Evolutionary conservation across 2,888 invertebrate species (phyloP).

Genomic region (Thysanoteuthis rhombus): DNA sequence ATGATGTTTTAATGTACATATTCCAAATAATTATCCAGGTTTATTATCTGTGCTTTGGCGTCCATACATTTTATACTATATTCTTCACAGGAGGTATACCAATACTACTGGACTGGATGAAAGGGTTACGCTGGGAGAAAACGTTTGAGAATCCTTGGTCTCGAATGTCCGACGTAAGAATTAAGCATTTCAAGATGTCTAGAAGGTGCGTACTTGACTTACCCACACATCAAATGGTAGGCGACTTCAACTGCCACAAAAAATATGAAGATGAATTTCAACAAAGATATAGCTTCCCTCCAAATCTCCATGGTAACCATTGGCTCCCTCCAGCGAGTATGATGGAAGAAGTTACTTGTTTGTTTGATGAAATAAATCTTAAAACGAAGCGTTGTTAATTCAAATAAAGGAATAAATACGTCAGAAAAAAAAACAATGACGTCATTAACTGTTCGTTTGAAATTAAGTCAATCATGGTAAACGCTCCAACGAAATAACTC

Average conservation of each 20-base stretch:
- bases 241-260: not conserved
- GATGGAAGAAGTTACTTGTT: not conserved
- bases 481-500: no score
- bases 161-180: no score
- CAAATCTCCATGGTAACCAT: not conserved
- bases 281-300: not conserved
- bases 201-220: not conserved
- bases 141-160: no score
- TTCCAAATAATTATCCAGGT: no score
- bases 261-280: not conserved
- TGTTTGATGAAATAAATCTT: not conserved
- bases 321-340: not conserved
- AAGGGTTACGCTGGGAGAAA: no score
- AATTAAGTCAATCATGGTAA: no score
- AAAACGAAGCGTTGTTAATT: not conserved
- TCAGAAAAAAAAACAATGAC: not conserved
- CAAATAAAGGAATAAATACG: not conserved
- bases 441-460: not conserved
- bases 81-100: no score
- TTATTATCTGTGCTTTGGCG: no score
- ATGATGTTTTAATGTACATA: no score
- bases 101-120: no score
- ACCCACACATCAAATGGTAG: not conserved
- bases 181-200: no score
- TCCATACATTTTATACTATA: no score